These are phyloP conservation scores for Agrilus cyanescens DNA, from an alignment of 2,888 invertebrate genomes.

Conservation along the genomic window DNA sequence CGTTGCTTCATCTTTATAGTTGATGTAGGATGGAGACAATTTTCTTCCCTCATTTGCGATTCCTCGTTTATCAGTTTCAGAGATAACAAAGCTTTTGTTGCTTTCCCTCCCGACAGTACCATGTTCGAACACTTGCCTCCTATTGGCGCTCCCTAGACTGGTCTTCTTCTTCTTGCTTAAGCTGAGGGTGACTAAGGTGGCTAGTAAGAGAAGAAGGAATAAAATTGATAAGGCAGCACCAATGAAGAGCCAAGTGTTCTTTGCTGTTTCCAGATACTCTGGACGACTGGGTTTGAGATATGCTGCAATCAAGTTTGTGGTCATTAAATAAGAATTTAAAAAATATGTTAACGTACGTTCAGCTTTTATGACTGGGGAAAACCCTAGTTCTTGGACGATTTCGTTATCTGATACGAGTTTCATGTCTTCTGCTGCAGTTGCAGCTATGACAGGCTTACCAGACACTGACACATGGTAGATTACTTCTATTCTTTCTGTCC, in stretches of 20 bases:
- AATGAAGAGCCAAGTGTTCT: conserved; percentile 52
- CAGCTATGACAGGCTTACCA: conserved; percentile 67
- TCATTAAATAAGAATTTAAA: too few species aligned
- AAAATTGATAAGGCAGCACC: conserved; percentile 50
- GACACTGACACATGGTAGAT: conserved; percentile 72
- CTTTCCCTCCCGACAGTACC: conserved; percentile 23
- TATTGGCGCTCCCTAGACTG: conserved; percentile 24
- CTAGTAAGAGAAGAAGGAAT: conserved; percentile 44
- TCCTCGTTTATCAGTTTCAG: conserved; percentile 35
- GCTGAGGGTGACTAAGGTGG: conserved; percentile 40
- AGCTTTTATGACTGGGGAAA: conserved; percentile 68
- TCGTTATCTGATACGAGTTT: conserved; percentile 65
- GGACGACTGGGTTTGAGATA: conserved; percentile 55
- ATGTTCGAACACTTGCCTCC: conserved; percentile 29
- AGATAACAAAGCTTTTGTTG: conserved; percentile 27
- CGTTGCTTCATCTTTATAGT: conserved; percentile 26
- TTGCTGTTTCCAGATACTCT: conserved; percentile 41
- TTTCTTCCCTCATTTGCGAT: conserved; percentile 21
- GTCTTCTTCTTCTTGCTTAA: conserved; percentile 38
- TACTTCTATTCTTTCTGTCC: conserved; percentile 43
- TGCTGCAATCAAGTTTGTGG: conserved; percentile 37
- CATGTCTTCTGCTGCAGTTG: conserved; percentile 75
- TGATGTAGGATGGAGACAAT: conserved; percentile 31
- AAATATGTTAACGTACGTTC: conserved; percentile 55
- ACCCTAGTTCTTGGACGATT: conserved; percentile 61